A percentile compares a stretch with the other conserved stretches of the same genome.
phyloP scores from a whole-genome alignment of 2,113 vertebrate species.

The Carlito syrichta region DNA sequence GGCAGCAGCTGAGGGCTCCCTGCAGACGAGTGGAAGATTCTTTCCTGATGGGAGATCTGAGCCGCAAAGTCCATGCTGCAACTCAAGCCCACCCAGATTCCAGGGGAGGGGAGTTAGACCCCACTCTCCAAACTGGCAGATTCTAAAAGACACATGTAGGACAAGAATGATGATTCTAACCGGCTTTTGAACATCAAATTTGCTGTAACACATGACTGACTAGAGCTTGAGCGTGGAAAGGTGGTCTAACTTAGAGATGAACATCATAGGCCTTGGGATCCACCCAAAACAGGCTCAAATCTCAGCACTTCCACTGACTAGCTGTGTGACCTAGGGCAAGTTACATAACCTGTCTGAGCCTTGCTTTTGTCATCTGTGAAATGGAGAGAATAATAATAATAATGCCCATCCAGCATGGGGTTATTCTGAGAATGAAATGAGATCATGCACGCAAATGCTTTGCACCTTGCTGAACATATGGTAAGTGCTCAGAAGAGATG shows the following conservation, averaged over 20 bases:
- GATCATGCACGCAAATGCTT: too few relatives aligned
- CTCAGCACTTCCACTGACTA: not conserved
- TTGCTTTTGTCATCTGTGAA: not conserved
- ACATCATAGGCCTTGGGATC: not conserved
- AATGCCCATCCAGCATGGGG: not conserved
- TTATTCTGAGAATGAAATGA: not conserved
- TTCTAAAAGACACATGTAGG: not conserved
- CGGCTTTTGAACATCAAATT: not conserved
- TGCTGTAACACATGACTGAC: not conserved
- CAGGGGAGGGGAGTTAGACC: not conserved
- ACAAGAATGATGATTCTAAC: fast-evolving
- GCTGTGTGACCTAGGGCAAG: not conserved
- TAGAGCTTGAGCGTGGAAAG: fast-evolving
- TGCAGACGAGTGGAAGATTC: not conserved
- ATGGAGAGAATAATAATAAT: not conserved
- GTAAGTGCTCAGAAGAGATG: not conserved
- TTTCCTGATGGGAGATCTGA: not conserved
- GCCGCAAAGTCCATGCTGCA: not conserved
- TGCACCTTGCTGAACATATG: not conserved
- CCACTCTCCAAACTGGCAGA: too few relatives aligned
- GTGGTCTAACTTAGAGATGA: not conserved
- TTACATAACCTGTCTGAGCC: not conserved
- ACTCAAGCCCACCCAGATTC: not conserved
- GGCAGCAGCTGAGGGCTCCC: not conserved
- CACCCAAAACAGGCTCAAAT: not conserved